Evolutionary conservation across 1,140 invertebrate species (phyloP).

Genomic region (Agrilus planipennis): DNA sequence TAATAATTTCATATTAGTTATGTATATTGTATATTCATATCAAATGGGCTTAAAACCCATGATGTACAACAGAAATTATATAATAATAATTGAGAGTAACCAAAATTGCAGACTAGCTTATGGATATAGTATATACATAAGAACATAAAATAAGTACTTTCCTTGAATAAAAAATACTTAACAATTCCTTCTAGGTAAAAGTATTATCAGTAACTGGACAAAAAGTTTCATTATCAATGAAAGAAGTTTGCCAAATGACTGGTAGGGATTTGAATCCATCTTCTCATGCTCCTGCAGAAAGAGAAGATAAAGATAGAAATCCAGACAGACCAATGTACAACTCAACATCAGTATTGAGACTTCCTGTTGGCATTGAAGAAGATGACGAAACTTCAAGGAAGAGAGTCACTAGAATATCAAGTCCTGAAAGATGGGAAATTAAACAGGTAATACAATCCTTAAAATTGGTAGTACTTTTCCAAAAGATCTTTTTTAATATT

Average conservation of each 20-base stretch:
- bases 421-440: conserved; percentile 88
- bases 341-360: conserved; percentile 50
- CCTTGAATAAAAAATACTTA: background rate
- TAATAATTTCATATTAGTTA: conserved; percentile 28
- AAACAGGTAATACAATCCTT: conserved; percentile 50
- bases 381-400: conserved; percentile 69
- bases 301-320: conserved; percentile 65
- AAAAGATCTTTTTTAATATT: conserved; percentile 12
- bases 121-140: too few relatives aligned
- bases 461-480: background rate
- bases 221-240: conserved; percentile 95
- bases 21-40: background rate
- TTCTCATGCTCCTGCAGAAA: conserved; percentile 47
- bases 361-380: conserved; percentile 54
- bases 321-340: conserved; percentile 61
- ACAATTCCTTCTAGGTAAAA: conserved; percentile 45
- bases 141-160: conserved; percentile 14
- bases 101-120: too few relatives aligned
- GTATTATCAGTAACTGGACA: conserved; percentile 82
- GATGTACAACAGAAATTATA: too few relatives aligned
- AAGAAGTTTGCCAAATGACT: conserved; percentile 92
- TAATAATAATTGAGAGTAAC: too few relatives aligned
- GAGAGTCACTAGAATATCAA: conserved; percentile 83
- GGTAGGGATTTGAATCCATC: conserved; percentile 91
- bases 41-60: background rate